Conservation (phyloP, 2,888 invertebrate genomes). For the Erebia epiphron region DNA sequence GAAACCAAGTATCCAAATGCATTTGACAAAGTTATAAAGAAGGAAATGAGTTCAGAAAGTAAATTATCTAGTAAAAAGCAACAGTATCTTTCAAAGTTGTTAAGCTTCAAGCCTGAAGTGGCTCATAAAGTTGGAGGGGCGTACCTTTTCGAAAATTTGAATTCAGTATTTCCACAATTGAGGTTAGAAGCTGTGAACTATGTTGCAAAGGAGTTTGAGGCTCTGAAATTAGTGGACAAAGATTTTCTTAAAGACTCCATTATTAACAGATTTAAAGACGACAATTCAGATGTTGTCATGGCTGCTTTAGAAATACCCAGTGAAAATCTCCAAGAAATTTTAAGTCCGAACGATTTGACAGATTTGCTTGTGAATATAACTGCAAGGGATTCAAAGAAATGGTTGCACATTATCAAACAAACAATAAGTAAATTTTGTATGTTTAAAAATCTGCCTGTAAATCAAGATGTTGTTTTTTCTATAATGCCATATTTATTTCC, state of each 20-base stretch:
- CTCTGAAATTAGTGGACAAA: conserved; percentile 75
- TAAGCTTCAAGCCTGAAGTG: conserved; percentile 82
- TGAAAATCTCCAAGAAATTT: conserved; percentile 61
- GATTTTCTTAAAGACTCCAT: conserved; percentile 86
- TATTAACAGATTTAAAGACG: conserved; percentile 86
- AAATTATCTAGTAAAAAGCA: conserved; percentile 55
- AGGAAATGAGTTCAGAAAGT: conserved; percentile 70
- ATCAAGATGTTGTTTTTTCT: conserved; percentile 82
- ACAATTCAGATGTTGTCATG: conserved; percentile 84
- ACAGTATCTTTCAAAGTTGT: conserved; percentile 67
- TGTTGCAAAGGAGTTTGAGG: conserved; percentile 80
- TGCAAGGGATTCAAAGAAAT: conserved; percentile 64
- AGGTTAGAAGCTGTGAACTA: conserved; percentile 86
- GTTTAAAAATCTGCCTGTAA: conserved; percentile 67
- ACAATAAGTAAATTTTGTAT: conserved; percentile 77
- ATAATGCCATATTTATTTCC: conserved; percentile 86
- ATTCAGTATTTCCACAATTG: conserved; percentile 86
- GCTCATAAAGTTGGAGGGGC: conserved; percentile 77
- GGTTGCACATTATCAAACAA: conserved; percentile 66
- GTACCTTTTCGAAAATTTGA: conserved; percentile 86
- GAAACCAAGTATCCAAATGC: conserved; percentile 88
- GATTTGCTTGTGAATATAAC: conserved; percentile 78
- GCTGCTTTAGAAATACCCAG: conserved; percentile 77
- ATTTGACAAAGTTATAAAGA: conserved; percentile 87
- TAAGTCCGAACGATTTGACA: conserved; percentile 72